Conservation (phyloP, 2,888 invertebrate genomes). For the Nezara viridula region DNA sequence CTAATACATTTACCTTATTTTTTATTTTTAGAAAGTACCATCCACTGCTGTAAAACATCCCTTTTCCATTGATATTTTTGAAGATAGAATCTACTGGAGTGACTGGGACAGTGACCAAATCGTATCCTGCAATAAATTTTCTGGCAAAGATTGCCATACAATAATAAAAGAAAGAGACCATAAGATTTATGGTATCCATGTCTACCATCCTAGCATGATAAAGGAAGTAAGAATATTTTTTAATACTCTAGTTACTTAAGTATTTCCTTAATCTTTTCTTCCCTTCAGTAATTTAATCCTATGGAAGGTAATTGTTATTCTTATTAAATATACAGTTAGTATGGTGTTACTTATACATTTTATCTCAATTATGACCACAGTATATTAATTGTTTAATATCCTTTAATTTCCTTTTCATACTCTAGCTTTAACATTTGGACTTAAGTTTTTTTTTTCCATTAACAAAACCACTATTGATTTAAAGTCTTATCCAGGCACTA, state of each 20-base stretch:
- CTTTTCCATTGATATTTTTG: constrained; percentile 87
- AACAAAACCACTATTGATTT: no score
- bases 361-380: no score
- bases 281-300: no score
- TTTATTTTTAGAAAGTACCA: constrained; percentile 69
- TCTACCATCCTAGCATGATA: constrained; percentile 76
- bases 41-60: constrained; percentile 82
- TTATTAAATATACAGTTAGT: no score
- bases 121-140: constrained; percentile 83
- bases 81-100: constrained; percentile 90
- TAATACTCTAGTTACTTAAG: background rate
- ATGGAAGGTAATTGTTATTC: no score
- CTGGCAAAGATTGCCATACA: constrained; percentile 75
- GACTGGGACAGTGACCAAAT: constrained; percentile 84
- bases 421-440: no score
- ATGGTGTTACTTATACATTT: no score
- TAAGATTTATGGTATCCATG: constrained; percentile 77
- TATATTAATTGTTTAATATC: no score
- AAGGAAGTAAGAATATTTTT: constrained; percentile 47
- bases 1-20: constrained; percentile 13
- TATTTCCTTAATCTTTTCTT: no score
- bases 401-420: no score
- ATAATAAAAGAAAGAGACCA: constrained; percentile 72
- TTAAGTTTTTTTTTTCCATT: no score
- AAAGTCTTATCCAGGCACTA: no score